Base-by-base conservation (phyloP, 2,797 vertebrate genomes). In the Avahi laniger region DNA sequence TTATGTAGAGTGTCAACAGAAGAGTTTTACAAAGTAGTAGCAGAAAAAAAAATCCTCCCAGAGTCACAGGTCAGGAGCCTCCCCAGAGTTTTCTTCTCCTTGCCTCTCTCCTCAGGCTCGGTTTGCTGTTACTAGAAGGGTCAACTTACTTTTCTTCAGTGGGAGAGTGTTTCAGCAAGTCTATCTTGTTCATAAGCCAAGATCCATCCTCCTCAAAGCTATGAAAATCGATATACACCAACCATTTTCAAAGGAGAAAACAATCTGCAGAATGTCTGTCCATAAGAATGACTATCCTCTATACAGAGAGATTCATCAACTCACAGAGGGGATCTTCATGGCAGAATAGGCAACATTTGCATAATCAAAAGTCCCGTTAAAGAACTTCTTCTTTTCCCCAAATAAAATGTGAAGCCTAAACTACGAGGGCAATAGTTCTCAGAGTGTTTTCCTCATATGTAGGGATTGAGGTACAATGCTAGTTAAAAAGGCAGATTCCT, bases 401-500 rank as follows among this genome's bases (percentile, higher is more conserved):
- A 94, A 50, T 22, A 46, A 67, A 93, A 91, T 10, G 17, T 65
- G 8, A 81, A 93, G 13, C 24, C n/a, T 87, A 41, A 76, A 57
- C 3, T 20, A 57, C 3, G 7, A 83, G 5, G 22, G 6, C 20
- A 79, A 7, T n/a, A 76, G 57, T 91, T 89, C 57, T 75, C 33
- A n/a, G 28, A 50, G 13, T 43, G 24, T 84, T 90, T 76, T 82
- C 13, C 22, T 86, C 70, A 90, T 28, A 22, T 20, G 3, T 69
- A 35, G 11, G 30, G 10, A 38, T 78, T 15, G 59, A 86, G 4
- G 0, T 50, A 93, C 2, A 54, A 0, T 46, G 50, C 33, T 52
- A 88, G n/a, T 78, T 84, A 72, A 84, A 92, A 97, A 78, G 65
- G n/a, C 28, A 80, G n/a, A 63, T 54, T 82, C 41, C 54, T 78